Percentiles rank a stretch among this genome's conserved stretches.
Evolutionary conservation across 1,140 invertebrate genomes (phyloP).

Genomic region (Radopholus similis): DNA sequence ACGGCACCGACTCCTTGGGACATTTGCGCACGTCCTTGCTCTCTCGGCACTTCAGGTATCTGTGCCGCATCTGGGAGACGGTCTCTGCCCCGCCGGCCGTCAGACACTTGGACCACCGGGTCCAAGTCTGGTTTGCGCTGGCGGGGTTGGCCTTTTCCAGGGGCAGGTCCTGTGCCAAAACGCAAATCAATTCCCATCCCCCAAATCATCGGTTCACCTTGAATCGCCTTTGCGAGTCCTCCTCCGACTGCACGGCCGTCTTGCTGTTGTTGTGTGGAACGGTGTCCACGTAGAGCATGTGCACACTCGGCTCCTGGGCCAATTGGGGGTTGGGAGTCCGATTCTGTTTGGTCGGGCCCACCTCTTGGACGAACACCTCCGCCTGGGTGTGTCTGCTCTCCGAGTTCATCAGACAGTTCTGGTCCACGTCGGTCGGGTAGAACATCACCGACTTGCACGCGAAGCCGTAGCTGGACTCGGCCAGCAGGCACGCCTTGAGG

Average conservation of each 20-base stretch:
- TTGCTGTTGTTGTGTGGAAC: no score
- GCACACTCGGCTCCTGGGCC: neutral
- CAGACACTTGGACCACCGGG: slow-evolving; percentile 19
- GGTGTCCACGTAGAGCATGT: slow-evolving; percentile 7
- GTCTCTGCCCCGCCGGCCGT: slow-evolving; percentile 1
- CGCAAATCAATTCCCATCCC: neutral
- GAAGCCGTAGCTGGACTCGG: slow-evolving; percentile 21
- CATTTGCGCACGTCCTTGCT: slow-evolving; percentile 46
- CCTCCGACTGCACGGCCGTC: neutral
- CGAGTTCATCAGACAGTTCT: slow-evolving; percentile 31
- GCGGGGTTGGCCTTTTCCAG: neutral
- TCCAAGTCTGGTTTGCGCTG: slow-evolving; percentile 14
- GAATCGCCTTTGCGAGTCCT: neutral
- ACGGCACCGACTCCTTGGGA: slow-evolving; percentile 44
- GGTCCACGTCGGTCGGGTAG: slow-evolving; percentile 24
- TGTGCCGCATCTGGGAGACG: slow-evolving; percentile 34
- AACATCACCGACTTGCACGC: slow-evolving; percentile 26
- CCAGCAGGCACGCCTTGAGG: slow-evolving; percentile 16
- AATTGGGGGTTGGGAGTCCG: neutral
- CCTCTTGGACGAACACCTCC: slow-evolving; percentile 31
- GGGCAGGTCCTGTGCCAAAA: neutral
- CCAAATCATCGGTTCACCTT: neutral
- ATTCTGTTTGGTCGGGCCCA: neutral
- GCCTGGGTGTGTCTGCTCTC: slow-evolving; percentile 30
- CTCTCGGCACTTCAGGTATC: slow-evolving; percentile 42